Percentiles rank a stretch among this genome's conserved stretches.
Conservation (phyloP, 2,888 invertebrate genomes). For the Heliconius aoede region DNA sequence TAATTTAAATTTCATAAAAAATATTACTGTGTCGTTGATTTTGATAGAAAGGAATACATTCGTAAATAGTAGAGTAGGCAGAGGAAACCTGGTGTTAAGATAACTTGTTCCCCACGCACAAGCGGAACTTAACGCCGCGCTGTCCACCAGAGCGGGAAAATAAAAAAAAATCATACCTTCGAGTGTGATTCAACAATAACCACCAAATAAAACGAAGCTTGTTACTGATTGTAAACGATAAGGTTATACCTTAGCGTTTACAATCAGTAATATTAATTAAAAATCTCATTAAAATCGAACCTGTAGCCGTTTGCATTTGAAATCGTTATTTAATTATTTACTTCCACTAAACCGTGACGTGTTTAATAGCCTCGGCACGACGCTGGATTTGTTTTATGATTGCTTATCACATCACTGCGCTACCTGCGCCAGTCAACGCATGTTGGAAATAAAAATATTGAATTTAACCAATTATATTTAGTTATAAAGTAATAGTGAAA, state of each 20-base stretch:
- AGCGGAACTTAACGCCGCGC: not conserved
- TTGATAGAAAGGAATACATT: no score
- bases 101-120: not conserved
- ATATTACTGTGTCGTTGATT: no score
- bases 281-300: slow-evolving; percentile 1
- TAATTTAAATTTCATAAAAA: no score
- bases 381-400: not conserved
- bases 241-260: no score
- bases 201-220: no score
- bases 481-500: not conserved
- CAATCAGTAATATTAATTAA: no score
- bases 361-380: not conserved
- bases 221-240: no score
- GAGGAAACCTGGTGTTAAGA: not conserved
- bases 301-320: not conserved
- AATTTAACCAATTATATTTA: not conserved
- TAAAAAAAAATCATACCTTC: not conserved
- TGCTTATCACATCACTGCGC: not conserved
- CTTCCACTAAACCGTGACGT: not conserved
- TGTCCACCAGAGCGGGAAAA: not conserved
- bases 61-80: not conserved
- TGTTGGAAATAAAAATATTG: not conserved
- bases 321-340: slow-evolving; percentile 4
- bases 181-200: no score
- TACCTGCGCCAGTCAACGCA: not conserved